A percentile compares a stretch with the other conserved stretches of the same genome.
These are phyloP conservation scores for Caenorhabditis sulstoni DNA, from an alignment of 2,888 invertebrate species.

Conservation along the genomic window DNA sequence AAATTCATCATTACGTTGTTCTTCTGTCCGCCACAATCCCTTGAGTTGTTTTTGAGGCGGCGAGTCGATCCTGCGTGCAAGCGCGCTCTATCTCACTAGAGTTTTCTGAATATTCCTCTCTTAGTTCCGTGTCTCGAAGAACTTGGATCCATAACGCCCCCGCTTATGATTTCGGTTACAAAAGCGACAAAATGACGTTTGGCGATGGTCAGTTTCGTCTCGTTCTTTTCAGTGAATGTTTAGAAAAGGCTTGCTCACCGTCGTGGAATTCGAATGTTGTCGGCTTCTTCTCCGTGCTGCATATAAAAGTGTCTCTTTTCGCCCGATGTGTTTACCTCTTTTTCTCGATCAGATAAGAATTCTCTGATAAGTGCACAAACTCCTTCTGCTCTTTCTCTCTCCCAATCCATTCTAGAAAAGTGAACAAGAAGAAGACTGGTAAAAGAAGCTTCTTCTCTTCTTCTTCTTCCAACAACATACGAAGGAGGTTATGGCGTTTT, in stretches of 20 bases:
- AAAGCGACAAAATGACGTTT: conserved; percentile 38
- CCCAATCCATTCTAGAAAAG: not conserved
- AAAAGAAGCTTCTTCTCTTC: conserved; percentile 6
- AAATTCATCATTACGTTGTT: conserved; percentile 25
- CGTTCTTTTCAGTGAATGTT: conserved; percentile 41
- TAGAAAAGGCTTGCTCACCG: conserved; percentile 43
- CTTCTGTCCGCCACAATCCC: not conserved
- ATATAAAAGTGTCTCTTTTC: conserved; percentile 27
- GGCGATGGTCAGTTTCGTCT: not conserved
- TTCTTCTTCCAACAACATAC: not conserved
- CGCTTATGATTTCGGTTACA: conserved; percentile 9
- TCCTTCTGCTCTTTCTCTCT: not conserved
- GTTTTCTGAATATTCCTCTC: too few species aligned
- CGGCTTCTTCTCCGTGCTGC: conserved; percentile 20
- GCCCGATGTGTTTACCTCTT: conserved; percentile 25
- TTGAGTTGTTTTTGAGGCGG: conserved; percentile 1
- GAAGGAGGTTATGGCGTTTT: conserved; percentile 10
- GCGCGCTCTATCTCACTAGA: too few species aligned
- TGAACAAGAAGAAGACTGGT: not conserved
- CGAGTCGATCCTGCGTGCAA: too few species aligned
- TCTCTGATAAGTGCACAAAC: conserved; percentile 34
- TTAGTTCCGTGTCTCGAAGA: too few species aligned
- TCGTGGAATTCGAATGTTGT: conserved; percentile 36
- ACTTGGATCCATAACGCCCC: not conserved
- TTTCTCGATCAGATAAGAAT: conserved; percentile 22